Evolutionary conservation across 1,140 invertebrate species (phyloP), one percentile per base, ranked within the genome.

Genomic region (Semibalanus balanoides): DNA sequence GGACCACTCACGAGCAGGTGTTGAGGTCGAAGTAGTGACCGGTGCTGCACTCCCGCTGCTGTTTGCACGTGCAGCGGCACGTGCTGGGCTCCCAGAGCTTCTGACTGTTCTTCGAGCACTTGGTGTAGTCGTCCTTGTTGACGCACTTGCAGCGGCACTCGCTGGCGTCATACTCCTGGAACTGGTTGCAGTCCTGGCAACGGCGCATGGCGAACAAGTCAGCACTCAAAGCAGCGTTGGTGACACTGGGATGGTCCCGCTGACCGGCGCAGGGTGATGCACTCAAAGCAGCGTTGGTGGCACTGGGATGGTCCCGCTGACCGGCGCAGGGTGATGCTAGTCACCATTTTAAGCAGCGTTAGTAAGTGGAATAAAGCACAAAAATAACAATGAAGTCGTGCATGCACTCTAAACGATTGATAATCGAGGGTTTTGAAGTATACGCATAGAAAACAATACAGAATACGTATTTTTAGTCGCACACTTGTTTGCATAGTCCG

Each of bases 71-170:
- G 77, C 89, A 91, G 29, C 80, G 79, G 79, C 89, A 91, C 0
- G 81, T 81, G 29, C 85, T 81, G 14, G 85, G 82, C 79, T 90
- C 86, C 89, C 89, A 91, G 25, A 87, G 80, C 80, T 89, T 89
- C n/a, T 81, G 84, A 9, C 78, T 77, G 76, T 83, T 82, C 3
- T 84, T 83, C 28, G 81, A 80, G 43, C 89, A 91, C 76, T 88
- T 89, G 19, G 84, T 80, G 74, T 85, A 81, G 31, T 89, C 88
- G 76, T 90, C 88, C 7, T 81, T 79, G 79, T 90, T 90, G 9
- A 80, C 84, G 79, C 89, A 90, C 31, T 80, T 78, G 80, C 89
- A 90, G 35, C 82, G 83, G 78, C 89, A 91, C 78, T 87, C 83
- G 0, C 83, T 80, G 75, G 83, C 79, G n/a, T 80, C 79, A 75